A percentile compares a stretch with the other conserved stretches of the same genome.
Evolutionary conservation across 64 coral and sea anemone species (phyloP).

Genomic region (Pachyseris speciosa): DNA sequence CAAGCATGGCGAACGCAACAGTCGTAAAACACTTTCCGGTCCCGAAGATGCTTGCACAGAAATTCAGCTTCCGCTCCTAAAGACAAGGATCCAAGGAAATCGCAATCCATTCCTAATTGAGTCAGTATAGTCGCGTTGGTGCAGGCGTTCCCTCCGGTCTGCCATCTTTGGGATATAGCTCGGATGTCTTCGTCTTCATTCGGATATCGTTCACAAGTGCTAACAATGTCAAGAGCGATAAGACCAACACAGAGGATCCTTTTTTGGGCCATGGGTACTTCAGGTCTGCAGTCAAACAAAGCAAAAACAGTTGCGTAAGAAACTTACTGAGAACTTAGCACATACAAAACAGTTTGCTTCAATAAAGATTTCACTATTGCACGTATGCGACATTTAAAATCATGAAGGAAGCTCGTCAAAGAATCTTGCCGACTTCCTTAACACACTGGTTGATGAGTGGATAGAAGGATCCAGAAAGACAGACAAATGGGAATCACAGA

Average conservation of each 20-base stretch:
- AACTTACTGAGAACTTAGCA: too few species aligned
- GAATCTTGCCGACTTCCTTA: too few species aligned
- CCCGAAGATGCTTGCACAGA: conserved; percentile 1
- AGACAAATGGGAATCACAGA: too few species aligned
- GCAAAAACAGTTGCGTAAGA: too few species aligned
- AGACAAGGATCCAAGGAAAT: conserved; percentile 52
- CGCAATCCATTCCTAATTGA: conserved; percentile 49
- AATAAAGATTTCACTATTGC: too few species aligned
- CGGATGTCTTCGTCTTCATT: conserved; percentile 54
- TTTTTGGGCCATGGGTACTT: neutral
- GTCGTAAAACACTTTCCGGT: neutral
- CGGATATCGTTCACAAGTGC: conserved; percentile 40
- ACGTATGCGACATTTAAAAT: too few species aligned
- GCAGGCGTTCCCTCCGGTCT: conserved; percentile 55
- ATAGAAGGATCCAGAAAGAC: too few species aligned
- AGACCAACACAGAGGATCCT: conserved; percentile 54
- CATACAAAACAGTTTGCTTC: too few species aligned
- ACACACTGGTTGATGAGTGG: too few species aligned
- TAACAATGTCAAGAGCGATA: conserved; percentile 57
- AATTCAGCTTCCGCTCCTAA: conserved; percentile 26
- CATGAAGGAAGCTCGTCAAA: too few species aligned
- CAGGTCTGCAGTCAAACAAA: neutral
- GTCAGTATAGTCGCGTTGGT: conserved; percentile 31
- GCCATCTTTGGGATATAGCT: conserved; percentile 50
- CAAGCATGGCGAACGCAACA: conserved; percentile 14